Percentiles rank a stretch among this genome's conserved stretches.
Evolutionary conservation across 64 coral and sea anemone genomes (phyloP).

Genomic region (Porites australiensis): DNA sequence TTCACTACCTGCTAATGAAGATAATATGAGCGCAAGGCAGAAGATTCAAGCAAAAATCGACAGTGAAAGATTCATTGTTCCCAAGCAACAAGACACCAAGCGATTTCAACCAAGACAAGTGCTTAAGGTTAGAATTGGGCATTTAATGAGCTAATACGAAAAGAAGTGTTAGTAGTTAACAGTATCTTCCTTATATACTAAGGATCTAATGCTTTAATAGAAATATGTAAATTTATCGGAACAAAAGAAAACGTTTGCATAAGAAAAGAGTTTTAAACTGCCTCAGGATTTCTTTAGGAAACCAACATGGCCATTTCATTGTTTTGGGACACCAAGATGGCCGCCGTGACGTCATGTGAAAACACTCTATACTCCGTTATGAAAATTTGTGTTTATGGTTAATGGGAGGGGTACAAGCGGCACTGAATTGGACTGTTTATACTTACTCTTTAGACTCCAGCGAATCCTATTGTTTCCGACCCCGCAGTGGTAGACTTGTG

Average conservation of each 20-base stretch:
- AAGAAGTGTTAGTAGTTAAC: no score
- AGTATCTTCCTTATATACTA: no score
- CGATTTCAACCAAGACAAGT: slow-evolving; percentile 53
- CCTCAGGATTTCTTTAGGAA: no score
- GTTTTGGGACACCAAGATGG: no score
- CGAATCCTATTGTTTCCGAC: neutral
- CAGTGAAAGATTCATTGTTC: slow-evolving; percentile 51
- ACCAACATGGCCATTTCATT: no score
- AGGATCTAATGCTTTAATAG: no score
- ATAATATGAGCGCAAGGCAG: slow-evolving; percentile 53
- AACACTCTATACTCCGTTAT: no score
- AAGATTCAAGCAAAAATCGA: slow-evolving; percentile 68
- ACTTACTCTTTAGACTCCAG: neutral
- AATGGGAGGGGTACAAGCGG: neutral
- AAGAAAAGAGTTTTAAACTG: no score
- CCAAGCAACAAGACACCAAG: slow-evolving; percentile 58
- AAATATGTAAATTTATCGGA: no score
- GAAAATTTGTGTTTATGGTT: no score
- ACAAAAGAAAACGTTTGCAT: no score
- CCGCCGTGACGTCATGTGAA: no score
- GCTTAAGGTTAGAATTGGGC: neutral
- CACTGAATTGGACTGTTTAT: neutral
- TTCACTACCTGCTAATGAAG: neutral
- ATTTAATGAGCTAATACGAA: neutral
- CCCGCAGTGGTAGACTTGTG: neutral